Evolutionary conservation across 2,888 invertebrate species (phyloP).

Genomic region (Macaria notata): DNA sequence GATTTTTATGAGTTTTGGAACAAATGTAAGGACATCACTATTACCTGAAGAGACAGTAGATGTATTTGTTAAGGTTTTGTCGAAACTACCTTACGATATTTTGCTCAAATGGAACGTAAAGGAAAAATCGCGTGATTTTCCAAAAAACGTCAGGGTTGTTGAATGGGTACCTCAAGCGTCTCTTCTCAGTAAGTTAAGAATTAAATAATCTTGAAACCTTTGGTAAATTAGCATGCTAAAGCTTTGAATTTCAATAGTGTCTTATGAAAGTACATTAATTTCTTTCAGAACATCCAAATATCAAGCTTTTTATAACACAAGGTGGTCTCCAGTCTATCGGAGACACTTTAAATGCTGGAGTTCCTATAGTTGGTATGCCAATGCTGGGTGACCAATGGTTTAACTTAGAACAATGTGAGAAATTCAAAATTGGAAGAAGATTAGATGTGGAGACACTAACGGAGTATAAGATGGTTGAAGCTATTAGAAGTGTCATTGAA

Average conservation of each 20-base stretch:
- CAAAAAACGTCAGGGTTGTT: slow-evolving; percentile 45
- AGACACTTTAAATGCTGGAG: slow-evolving; percentile 60
- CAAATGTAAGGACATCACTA: slow-evolving; percentile 41
- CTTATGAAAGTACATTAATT: too few relatives aligned
- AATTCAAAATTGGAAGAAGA: slow-evolving; percentile 48
- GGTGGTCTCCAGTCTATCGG: slow-evolving; percentile 69
- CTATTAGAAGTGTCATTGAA: slow-evolving; percentile 35
- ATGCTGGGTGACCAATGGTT: slow-evolving; percentile 63
- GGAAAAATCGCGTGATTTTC: slow-evolving; percentile 39
- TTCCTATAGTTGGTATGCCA: slow-evolving; percentile 63
- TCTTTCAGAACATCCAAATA: slow-evolving; percentile 57
- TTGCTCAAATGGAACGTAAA: slow-evolving; percentile 61
- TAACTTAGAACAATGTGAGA: slow-evolving; percentile 50
- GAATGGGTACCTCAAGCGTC: slow-evolving; percentile 67
- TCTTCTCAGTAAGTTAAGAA: slow-evolving; percentile 52
- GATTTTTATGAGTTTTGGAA: slow-evolving; percentile 46
- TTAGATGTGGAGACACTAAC: slow-evolving; percentile 48
- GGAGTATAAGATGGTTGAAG: slow-evolving; percentile 36
- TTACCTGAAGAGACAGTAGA: slow-evolving; percentile 47
- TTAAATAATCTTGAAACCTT: too few relatives aligned
- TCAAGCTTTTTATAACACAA: slow-evolving; percentile 71
- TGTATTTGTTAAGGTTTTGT: slow-evolving; percentile 50
- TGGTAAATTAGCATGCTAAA: too few relatives aligned
- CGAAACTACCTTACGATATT: slow-evolving; percentile 57
- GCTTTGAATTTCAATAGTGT: too few relatives aligned